These are phyloP conservation scores for Chrysocyon brachyurus DNA, from an alignment of 2,797 vertebrate species.

Conservation along the genomic window DNA sequence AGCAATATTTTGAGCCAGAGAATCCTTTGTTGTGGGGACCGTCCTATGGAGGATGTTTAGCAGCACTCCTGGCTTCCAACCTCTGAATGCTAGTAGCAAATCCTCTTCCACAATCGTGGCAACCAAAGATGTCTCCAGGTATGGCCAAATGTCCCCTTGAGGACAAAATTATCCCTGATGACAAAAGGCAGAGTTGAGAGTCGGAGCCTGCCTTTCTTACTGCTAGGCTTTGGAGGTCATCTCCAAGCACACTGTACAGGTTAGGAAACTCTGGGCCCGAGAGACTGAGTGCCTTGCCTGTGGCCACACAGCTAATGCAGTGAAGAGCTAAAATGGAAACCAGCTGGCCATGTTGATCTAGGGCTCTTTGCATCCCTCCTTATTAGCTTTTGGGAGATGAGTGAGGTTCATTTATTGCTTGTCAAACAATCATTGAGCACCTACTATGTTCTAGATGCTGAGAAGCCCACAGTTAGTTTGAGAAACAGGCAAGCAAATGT, in stretches of 20 bases:
- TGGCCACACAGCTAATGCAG: neutral
- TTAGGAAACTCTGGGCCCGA: neutral
- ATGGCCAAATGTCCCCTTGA: neutral
- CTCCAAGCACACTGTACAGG: neutral
- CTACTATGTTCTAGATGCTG: neutral
- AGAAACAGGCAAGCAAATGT: neutral
- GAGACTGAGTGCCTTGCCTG: neutral
- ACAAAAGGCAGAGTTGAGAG: neutral
- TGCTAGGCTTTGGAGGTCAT: neutral
- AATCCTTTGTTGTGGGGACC: neutral
- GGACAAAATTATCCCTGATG: neutral
- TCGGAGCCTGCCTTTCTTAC: neutral
- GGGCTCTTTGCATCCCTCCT: neutral
- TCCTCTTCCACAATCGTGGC: neutral
- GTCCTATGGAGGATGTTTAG: neutral
- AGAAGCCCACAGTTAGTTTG: neutral
- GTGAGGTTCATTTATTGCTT: neutral
- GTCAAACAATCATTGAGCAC: neutral
- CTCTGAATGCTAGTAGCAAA: neutral
- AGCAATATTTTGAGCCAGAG: neutral
- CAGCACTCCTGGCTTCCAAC: neutral
- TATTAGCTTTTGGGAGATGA: neutral
- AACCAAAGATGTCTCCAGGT: neutral
- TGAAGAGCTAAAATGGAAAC: neutral
- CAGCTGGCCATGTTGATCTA: fast-evolving